phyloP scores from a whole-genome alignment of 2,797 vertebrate species.

The Alcedo atthis region DNA sequence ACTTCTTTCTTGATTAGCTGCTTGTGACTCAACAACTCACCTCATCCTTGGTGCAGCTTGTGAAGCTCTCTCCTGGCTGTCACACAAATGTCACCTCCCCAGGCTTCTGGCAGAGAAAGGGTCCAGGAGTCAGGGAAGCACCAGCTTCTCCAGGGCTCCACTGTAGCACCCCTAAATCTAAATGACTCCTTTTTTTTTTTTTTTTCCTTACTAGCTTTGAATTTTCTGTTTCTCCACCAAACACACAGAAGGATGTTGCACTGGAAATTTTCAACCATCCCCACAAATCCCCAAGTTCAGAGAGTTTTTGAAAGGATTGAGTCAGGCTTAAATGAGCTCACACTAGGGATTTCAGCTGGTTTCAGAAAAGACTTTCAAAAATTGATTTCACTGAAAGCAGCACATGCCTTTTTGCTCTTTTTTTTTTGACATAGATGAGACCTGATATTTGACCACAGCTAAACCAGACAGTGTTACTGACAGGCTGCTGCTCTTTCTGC shows the following conservation, averaged over 20 bases:
- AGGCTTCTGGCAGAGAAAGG: background rate
- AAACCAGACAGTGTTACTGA: background rate
- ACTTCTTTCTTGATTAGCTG: background rate
- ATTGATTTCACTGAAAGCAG: slow-evolving; percentile 3
- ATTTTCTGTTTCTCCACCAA: background rate
- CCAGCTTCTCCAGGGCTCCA: background rate
- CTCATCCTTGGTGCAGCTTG: background rate
- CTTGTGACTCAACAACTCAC: fast-evolving
- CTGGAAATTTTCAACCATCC: background rate
- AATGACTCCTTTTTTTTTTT: background rate
- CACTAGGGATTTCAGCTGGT: background rate
- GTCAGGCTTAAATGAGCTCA: slow-evolving; percentile 25
- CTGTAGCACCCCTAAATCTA: background rate
- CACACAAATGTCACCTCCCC: background rate
- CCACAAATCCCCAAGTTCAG: background rate
- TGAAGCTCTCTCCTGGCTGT: background rate
- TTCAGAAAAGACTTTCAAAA: slow-evolving; percentile 29
- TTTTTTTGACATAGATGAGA: background rate
- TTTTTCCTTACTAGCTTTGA: background rate
- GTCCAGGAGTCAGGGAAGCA: background rate
- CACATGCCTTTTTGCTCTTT: background rate
- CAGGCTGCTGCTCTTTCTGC: background rate
- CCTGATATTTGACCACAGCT: background rate
- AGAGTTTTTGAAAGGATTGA: slow-evolving; percentile 32
- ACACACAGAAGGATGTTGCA: background rate